Evolutionary conservation across 2,888 invertebrate species (phyloP).

Genomic region (Dryadula phaetusa): DNA sequence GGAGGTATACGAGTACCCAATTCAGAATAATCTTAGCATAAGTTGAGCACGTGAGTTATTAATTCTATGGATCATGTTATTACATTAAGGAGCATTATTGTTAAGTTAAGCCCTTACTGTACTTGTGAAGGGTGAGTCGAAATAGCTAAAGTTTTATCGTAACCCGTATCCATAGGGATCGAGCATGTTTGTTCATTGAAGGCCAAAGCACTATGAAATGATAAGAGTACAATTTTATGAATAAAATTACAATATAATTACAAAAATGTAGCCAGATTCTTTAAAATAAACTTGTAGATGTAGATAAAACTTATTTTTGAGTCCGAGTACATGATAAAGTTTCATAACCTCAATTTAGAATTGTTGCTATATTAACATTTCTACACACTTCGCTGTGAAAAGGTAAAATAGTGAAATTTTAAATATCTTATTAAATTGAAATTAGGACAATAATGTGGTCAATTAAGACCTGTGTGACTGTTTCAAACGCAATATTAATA

Average conservation of each 20-base stretch:
- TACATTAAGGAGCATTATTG: constrained; percentile 53
- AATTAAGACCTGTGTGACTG: too few relatives aligned
- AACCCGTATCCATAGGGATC: constrained; percentile 58
- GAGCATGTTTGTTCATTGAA: constrained; percentile 12
- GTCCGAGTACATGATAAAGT: too few relatives aligned
- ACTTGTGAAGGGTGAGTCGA: constrained; percentile 58
- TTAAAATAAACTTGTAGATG: too few relatives aligned
- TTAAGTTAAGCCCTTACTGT: constrained; percentile 58
- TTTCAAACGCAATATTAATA: too few relatives aligned
- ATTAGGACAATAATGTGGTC: too few relatives aligned
- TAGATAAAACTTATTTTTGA: too few relatives aligned
- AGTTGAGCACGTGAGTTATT: constrained; percentile 66
- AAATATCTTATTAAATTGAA: too few relatives aligned
- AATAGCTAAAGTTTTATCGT: constrained; percentile 67
- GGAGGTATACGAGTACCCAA: constrained; percentile 29
- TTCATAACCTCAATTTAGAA: too few relatives aligned
- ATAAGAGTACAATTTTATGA: constrained; percentile 1
- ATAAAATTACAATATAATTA: background rate
- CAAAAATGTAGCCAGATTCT: background rate
- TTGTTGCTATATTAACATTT: too few relatives aligned
- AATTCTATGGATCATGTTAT: constrained; percentile 58
- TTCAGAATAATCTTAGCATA: constrained; percentile 43
- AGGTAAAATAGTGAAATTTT: too few relatives aligned
- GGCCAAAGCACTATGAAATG: constrained; percentile 2
- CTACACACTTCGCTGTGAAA: too few relatives aligned